phyloP scores from a whole-genome alignment of 2,797 vertebrate genomes.

The Dicrostonyx torquatus region DNA sequence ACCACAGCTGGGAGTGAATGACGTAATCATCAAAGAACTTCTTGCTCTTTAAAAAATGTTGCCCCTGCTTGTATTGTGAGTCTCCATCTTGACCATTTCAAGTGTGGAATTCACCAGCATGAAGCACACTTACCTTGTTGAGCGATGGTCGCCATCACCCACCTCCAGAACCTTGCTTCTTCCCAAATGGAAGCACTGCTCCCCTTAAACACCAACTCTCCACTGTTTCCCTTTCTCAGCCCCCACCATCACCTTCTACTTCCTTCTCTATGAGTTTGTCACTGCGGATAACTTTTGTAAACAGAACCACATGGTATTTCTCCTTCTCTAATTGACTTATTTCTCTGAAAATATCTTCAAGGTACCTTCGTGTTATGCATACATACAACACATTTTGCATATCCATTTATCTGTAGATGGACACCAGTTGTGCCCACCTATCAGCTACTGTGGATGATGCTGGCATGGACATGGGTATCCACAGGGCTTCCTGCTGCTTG shows the following conservation, averaged over 20 bases:
- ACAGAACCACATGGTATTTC: rapidly evolving
- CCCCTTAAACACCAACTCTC: background rate
- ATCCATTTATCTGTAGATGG: background rate
- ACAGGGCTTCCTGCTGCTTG: background rate
- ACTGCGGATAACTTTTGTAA: background rate
- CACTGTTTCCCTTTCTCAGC: rapidly evolving
- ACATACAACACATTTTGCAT: rapidly evolving
- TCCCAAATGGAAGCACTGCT: background rate
- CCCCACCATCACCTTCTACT: too few species aligned
- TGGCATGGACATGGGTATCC: background rate
- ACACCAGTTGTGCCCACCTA: too few species aligned
- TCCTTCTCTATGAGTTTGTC: background rate
- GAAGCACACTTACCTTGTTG: too few species aligned
- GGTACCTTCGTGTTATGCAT: too few species aligned
- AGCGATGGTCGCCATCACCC: background rate
- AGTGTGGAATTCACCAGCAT: too few species aligned
- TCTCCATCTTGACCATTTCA: background rate
- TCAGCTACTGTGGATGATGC: too few species aligned
- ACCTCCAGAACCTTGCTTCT: background rate
- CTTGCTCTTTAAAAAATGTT: background rate
- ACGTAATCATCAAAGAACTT: background rate
- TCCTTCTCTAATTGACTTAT: background rate
- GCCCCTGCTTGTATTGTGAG: background rate
- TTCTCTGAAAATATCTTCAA: background rate
- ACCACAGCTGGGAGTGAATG: background rate